Conservation (phyloP, 2,113 vertebrate species). For the Chionomys nivalis region DNA sequence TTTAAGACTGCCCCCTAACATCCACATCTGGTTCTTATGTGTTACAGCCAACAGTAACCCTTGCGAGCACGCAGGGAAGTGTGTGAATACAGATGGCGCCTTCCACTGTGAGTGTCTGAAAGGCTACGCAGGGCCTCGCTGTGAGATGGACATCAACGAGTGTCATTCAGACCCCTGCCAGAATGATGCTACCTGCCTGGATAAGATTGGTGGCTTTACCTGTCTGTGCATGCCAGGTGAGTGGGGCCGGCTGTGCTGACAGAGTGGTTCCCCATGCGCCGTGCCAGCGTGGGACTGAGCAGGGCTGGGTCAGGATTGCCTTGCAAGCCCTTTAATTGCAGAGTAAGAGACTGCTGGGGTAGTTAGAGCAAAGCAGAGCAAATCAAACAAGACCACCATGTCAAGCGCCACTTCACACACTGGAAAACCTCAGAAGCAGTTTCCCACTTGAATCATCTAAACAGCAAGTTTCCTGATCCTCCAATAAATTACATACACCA, state of each 20-base stretch:
- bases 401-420: background rate
- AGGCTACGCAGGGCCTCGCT: slow-evolving; percentile 91
- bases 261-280: background rate
- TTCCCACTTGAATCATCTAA: background rate
- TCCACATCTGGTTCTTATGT: background rate
- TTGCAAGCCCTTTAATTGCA: background rate
- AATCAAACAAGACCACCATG: too few species aligned
- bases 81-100: slow-evolving; percentile 92
- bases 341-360: background rate
- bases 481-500: background rate
- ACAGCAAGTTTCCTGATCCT: background rate
- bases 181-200: slow-evolving; percentile 93
- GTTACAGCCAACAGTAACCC: slow-evolving; percentile 88
- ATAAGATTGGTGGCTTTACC: slow-evolving; percentile 92
- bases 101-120: slow-evolving; percentile 90
- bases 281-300: background rate
- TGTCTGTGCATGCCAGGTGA: slow-evolving; percentile 94
- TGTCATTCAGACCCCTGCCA: slow-evolving; percentile 91
- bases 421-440: background rate
- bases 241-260: fast-evolving
- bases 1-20: background rate
- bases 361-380: background rate
- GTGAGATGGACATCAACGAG: slow-evolving; percentile 92
- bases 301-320: background rate
- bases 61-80: slow-evolving; percentile 91